These are phyloP conservation scores for Phrynocephalus forsythii DNA, from an alignment of 2,797 vertebrate genomes.

Conservation along the genomic window DNA sequence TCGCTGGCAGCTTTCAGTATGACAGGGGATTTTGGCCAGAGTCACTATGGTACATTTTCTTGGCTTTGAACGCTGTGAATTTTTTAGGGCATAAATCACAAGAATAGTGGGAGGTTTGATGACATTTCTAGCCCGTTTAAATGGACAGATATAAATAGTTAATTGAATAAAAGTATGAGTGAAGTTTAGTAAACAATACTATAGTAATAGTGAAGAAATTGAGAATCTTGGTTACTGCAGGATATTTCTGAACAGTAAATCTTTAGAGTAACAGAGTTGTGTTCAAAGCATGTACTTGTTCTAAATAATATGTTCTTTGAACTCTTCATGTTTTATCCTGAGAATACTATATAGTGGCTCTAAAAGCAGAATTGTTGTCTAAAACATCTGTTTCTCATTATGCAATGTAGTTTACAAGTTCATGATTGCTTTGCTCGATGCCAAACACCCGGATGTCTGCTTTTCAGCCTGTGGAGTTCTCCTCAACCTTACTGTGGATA, in stretches of 20 bases:
- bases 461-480: constrained; percentile 94
- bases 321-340: neutral
- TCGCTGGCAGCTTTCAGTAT: neutral
- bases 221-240: neutral
- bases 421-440: constrained; percentile 88
- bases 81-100: neutral
- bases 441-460: constrained; percentile 89
- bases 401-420: constrained; percentile 88
- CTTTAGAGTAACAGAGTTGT: neutral
- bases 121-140: no score
- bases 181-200: neutral
- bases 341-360: neutral
- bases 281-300: neutral
- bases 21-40: neutral
- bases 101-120: neutral
- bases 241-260: neutral
- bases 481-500: constrained; percentile 90
- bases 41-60: neutral
- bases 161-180: neutral
- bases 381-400: neutral
- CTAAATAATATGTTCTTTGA: neutral
- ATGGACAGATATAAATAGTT: neutral
- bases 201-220: neutral
- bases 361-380: neutral
- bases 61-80: neutral